Conservation (phyloP, 2,888 invertebrate species). For the Phortica okadai region DNA sequence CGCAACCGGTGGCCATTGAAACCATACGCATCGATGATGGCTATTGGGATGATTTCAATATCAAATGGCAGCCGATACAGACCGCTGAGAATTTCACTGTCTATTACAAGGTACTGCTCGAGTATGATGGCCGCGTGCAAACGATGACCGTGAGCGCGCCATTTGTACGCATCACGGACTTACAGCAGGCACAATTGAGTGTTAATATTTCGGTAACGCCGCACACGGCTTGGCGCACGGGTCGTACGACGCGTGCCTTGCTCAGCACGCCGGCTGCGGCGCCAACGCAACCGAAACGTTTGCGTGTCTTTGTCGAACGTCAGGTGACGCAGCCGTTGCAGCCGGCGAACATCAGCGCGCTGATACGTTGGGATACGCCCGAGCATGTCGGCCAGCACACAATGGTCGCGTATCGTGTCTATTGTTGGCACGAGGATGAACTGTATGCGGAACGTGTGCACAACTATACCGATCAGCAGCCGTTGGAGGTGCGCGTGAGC, state of each 20-base stretch:
- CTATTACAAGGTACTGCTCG: slow-evolving; percentile 80
- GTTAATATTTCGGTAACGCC: slow-evolving; percentile 87
- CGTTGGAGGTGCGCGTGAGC: slow-evolving; percentile 77
- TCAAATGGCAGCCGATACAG: slow-evolving; percentile 87
- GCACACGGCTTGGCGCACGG: slow-evolving; percentile 90
- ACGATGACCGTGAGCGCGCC: slow-evolving; percentile 60
- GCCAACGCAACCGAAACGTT: slow-evolving; percentile 85
- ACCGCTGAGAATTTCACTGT: slow-evolving; percentile 88
- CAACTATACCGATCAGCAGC: slow-evolving; percentile 70
- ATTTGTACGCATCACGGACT: slow-evolving; percentile 75
- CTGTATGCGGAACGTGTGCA: slow-evolving; percentile 57
- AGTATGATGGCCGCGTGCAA: slow-evolving; percentile 46
- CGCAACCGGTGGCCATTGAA: slow-evolving; percentile 82
- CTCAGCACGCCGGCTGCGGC: slow-evolving; percentile 88
- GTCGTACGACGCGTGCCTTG: slow-evolving; percentile 80
- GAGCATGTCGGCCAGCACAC: slow-evolving; percentile 75
- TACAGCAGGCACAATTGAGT: slow-evolving; percentile 81
- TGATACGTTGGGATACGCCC: slow-evolving; percentile 90
- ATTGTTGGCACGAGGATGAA: slow-evolving; percentile 80
- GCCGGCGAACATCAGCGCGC: slow-evolving; percentile 77
- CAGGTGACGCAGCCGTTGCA: slow-evolving; percentile 71
- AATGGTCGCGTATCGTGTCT: slow-evolving; percentile 81
- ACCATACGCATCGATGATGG: slow-evolving; percentile 84
- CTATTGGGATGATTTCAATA: slow-evolving; percentile 87
- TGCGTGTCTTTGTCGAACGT: slow-evolving; percentile 85